These are phyloP conservation scores for Eriocheir sinensis DNA, from an alignment of 1,140 invertebrate genomes.

Conservation along the genomic window DNA sequence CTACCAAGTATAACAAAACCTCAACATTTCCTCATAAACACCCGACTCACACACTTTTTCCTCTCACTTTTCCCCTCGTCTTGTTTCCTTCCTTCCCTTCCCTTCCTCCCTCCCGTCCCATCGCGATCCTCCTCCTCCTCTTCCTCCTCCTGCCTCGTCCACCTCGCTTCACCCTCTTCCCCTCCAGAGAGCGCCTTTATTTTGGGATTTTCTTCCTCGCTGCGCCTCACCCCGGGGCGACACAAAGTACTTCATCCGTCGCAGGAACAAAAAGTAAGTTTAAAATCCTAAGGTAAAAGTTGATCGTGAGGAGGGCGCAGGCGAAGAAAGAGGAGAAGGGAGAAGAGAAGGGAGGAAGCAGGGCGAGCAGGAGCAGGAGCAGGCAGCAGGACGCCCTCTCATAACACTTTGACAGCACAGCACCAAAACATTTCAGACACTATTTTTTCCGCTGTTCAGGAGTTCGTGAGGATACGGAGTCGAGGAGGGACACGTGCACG, in stretches of 20 bases:
- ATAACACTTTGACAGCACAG: too few relatives aligned
- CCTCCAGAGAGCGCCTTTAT: not conserved
- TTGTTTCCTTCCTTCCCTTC: not conserved
- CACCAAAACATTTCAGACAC: too few relatives aligned
- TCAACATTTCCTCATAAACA: not conserved
- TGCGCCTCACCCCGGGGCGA: not conserved
- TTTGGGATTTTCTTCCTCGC: not conserved
- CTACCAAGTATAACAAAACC: not conserved
- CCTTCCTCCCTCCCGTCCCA: not conserved
- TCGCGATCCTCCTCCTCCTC: not conserved
- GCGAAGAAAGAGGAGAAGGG: too few relatives aligned
- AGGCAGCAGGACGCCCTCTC: too few relatives aligned
- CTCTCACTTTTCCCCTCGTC: too few relatives aligned
- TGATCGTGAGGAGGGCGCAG: not conserved
- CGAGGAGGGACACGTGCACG: too few relatives aligned
- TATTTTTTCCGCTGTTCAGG: too few relatives aligned
- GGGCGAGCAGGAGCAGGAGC: too few relatives aligned
- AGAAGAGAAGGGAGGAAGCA: too few relatives aligned
- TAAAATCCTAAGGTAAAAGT: not conserved
- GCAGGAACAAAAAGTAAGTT: not conserved
- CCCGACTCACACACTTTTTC: not conserved
- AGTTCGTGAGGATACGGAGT: too few relatives aligned
- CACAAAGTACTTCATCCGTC: not conserved
- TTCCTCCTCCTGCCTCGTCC: not conserved
- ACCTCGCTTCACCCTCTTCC: not conserved